Conservation (phyloP, 2,888 invertebrate species). For the Neoascia interrupta region DNA sequence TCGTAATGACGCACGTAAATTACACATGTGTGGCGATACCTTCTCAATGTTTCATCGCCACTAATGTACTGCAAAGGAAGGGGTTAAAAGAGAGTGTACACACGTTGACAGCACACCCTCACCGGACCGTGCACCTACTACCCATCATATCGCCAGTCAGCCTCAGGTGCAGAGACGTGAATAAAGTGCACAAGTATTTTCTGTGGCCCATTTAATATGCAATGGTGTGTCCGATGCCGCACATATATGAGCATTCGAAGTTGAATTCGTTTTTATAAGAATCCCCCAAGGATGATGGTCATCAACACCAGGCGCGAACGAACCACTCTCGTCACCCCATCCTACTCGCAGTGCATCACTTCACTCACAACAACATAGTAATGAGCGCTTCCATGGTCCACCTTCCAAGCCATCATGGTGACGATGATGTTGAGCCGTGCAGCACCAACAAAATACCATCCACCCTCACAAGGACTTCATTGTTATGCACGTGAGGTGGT, state of each 20-base stretch:
- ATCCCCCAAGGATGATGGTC: slow-evolving; percentile 37
- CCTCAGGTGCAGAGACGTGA: slow-evolving; percentile 37
- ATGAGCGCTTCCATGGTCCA: background rate
- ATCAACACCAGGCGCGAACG: slow-evolving; percentile 22
- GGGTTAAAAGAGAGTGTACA: background rate
- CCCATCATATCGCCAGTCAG: background rate
- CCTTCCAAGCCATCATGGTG: background rate
- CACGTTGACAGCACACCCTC: background rate
- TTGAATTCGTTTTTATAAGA: background rate
- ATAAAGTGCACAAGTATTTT: slow-evolving; percentile 32
- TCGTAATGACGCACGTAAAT: slow-evolving; percentile 49
- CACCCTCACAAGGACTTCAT: slow-evolving; percentile 55
- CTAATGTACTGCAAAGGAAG: too few relatives aligned
- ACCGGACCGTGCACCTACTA: background rate
- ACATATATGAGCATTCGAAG: slow-evolving; percentile 12
- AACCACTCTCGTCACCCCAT: slow-evolving; percentile 4
- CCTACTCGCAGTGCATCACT: background rate
- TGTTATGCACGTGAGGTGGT: slow-evolving; percentile 58
- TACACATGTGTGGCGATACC: slow-evolving; percentile 21
- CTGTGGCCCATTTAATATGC: too few relatives aligned
- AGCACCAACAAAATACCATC: slow-evolving; percentile 36
- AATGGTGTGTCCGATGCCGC: too few relatives aligned
- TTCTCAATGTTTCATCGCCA: too few relatives aligned
- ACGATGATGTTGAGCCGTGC: slow-evolving; percentile 14
- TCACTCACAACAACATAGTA: too few relatives aligned